phyloP scores from a whole-genome alignment of 2,888 invertebrate genomes.

The Ectemnius lituratus region DNA sequence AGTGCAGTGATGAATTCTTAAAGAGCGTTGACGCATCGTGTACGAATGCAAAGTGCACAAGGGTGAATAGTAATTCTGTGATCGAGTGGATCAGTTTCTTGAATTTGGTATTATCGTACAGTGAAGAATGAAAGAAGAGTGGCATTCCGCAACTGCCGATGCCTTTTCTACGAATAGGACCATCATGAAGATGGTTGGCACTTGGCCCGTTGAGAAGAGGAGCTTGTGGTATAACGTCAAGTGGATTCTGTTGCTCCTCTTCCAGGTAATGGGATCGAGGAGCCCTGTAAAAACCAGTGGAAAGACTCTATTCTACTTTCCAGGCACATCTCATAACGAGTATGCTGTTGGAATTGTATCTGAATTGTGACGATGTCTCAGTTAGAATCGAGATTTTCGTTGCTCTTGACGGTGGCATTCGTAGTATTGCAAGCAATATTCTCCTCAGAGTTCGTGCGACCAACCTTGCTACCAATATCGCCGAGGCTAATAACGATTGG shows the following conservation, averaged over 20 bases:
- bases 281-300: too few species aligned
- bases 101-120: background rate
- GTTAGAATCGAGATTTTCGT: background rate
- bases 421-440: background rate
- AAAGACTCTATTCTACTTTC: too few species aligned
- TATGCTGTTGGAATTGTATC: background rate
- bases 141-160: background rate
- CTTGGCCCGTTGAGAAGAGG: conserved; percentile 1
- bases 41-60: too few species aligned
- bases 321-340: background rate
- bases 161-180: background rate
- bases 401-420: background rate
- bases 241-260: too few species aligned
- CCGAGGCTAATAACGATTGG: background rate
- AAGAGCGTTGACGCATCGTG: too few species aligned
- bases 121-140: background rate
- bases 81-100: background rate
- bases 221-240: too few species aligned
- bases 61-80: too few species aligned
- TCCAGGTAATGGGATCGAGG: too few species aligned
- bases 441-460: background rate
- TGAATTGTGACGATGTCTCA: background rate
- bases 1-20: too few species aligned
- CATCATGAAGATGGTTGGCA: conserved; percentile 5
- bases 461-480: background rate